Evolutionary conservation across 2,888 invertebrate species (phyloP).

Genomic region (Drosophila pegasa): DNA sequence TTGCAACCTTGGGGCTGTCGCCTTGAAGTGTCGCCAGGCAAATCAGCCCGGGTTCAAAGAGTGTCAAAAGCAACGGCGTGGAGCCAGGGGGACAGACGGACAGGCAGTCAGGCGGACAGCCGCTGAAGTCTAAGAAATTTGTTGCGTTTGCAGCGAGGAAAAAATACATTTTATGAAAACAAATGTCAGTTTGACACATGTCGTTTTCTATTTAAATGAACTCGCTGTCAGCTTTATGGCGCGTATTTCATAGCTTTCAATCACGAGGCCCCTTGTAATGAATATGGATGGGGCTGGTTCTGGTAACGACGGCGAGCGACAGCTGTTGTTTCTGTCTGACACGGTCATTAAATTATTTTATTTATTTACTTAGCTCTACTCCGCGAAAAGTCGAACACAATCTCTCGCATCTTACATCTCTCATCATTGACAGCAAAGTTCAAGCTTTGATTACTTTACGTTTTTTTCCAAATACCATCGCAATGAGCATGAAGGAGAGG

Average conservation of each 20-base stretch:
- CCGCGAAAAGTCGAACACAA: conserved; percentile 1
- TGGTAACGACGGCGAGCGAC: conserved; percentile 6
- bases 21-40: conserved; percentile 72
- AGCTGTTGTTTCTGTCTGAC: conserved; percentile 25
- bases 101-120: not conserved
- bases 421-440: not conserved
- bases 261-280: conserved; percentile 41
- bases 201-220: conserved; percentile 77
- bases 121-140: conserved; percentile 36
- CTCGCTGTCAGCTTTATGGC: conserved; percentile 60
- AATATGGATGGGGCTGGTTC: conserved; percentile 37
- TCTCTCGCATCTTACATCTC: not conserved
- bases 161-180: conserved; percentile 65
- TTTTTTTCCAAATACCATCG: not conserved
- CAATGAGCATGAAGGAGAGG: not conserved
- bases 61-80: conserved; percentile 55
- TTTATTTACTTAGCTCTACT: conserved; percentile 4
- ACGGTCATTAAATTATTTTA: conserved; percentile 11
- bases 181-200: conserved; percentile 77
- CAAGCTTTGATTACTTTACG: not conserved
- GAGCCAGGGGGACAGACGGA: not conserved
- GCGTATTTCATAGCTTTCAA: conserved; percentile 57
- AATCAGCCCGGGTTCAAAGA: conserved; percentile 50
- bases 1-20: conserved; percentile 48
- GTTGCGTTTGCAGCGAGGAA: conserved; percentile 33